Base-by-base conservation (phyloP, 2,888 invertebrate genomes). In the Stegana nigrithorax region DNA sequence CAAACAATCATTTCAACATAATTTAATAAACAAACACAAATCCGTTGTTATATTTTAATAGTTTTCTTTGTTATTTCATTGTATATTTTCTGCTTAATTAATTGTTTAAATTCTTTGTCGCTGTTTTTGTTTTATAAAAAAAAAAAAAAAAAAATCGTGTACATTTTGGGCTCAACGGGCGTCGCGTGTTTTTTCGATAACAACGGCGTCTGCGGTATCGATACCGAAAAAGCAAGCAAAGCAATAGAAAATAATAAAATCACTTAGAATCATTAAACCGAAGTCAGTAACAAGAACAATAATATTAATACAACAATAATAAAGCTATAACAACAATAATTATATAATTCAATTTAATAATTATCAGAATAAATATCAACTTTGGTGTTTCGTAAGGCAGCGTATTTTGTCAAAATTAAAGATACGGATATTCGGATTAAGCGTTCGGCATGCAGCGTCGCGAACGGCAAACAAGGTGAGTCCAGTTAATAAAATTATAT, bases 391-490 rank as follows among this genome's bases (percentile, higher is more conserved):
- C 67, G 60, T 67, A 8, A 17, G 32, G 8, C n/a, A 26, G 7
- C 29, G 2, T 67, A 67, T 62, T 67, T 56, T 70, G 60, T 66
- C 78, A 65, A 71, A 73, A 71, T 66, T 71, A 57, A 67, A 63
- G 64, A 50, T 45, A 69, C 47, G 63, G 45, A 45, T 17, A 8
- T 59, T 53, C 60, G 42, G 56, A 64, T 55, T 32, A 55, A 42
- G 50, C 19, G 47, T n/a, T 47, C 64, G 60, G 67, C 8, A 75
- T 76, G 75, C 75, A 76, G 72, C 66, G 75, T 63, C 76, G 75
- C 51, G 75, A 76, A 59, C 69, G 75, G 59, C 75, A 76, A 67
- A 59, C 75, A 42, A 76, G 80, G 75, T 76, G 59, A 79, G 75
- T 67, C 10, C 3, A 25, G 10, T 39, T n/a, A 36, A 36, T n/a